Evolutionary conservation across 2,888 invertebrate genomes (phyloP).

Genomic region (Hermodice carunculata): DNA sequence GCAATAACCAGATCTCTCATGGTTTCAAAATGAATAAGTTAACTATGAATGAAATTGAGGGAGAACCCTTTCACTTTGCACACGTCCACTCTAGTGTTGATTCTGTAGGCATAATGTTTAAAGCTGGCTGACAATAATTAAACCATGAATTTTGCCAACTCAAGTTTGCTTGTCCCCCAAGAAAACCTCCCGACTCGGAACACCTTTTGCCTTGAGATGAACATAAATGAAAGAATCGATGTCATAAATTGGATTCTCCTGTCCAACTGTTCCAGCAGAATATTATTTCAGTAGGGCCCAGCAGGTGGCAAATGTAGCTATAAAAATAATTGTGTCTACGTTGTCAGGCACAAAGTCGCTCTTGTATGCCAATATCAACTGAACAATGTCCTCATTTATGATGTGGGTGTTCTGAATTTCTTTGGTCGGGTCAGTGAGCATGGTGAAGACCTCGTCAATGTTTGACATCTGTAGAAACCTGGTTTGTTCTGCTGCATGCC

Average conservation of each 20-base stretch:
- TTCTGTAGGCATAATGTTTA: constrained; percentile 60
- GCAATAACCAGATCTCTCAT: constrained; percentile 22
- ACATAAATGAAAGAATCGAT: too few species aligned
- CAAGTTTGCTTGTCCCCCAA: constrained; percentile 67
- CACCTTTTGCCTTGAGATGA: too few species aligned
- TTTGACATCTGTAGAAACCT: background rate
- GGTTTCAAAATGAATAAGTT: constrained; percentile 39
- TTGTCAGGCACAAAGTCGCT: background rate
- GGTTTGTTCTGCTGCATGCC: background rate
- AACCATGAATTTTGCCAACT: background rate
- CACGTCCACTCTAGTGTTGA: constrained; percentile 31
- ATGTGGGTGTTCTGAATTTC: background rate
- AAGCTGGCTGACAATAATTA: constrained; percentile 63
- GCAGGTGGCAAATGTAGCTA: background rate
- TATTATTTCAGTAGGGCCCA: constrained; percentile 1
- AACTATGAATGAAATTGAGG: constrained; percentile 35
- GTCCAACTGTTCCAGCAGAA: too few species aligned
- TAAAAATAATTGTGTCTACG: background rate
- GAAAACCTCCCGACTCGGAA: too few species aligned
- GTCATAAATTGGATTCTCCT: too few species aligned
- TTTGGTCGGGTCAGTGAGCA: background rate
- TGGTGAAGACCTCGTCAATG: background rate
- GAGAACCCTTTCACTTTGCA: constrained; percentile 50
- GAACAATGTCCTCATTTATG: background rate
- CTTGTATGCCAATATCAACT: background rate